Evolutionary conservation across 1,140 invertebrate genomes (phyloP).

Genomic region (Diorhabda elongata): DNA sequence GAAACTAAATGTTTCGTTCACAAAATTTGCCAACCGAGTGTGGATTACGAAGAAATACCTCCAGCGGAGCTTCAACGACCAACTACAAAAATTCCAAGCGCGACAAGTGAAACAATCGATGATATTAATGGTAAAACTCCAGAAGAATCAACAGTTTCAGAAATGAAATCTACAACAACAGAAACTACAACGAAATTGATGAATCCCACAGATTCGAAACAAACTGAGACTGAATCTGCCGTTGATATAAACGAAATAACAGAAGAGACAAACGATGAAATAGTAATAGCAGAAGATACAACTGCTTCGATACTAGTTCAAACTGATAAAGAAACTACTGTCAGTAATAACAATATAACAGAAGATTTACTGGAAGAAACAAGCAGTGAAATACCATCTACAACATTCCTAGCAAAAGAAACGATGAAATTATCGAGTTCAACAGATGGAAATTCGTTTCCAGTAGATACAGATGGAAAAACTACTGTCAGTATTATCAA

Average conservation of each 20-base stretch:
- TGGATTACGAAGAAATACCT: not conserved
- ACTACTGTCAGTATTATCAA: no score
- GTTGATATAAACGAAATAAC: not conserved
- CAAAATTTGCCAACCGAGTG: constrained; percentile 10
- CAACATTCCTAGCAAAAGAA: no score
- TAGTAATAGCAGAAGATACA: not conserved
- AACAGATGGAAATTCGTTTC: no score
- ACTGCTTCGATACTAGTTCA: not conserved
- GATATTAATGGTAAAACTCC: not conserved
- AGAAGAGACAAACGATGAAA: not conserved
- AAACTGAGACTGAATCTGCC: not conserved
- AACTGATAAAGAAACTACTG: not conserved
- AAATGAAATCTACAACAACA: not conserved
- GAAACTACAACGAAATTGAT: not conserved
- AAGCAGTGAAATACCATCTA: no score
- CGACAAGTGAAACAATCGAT: not conserved
- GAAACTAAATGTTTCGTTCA: constrained; percentile 6
- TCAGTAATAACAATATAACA: not conserved
- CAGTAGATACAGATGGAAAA: no score
- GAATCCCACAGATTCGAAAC: not conserved
- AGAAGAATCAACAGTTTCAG: not conserved
- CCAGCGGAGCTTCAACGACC: no score
- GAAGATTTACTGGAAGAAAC: no score
- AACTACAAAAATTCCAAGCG: no score
- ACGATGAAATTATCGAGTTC: no score